Conservation (phyloP, 92 coral and sea anemone genomes). For the Chrysogorgia sp. region DNA sequence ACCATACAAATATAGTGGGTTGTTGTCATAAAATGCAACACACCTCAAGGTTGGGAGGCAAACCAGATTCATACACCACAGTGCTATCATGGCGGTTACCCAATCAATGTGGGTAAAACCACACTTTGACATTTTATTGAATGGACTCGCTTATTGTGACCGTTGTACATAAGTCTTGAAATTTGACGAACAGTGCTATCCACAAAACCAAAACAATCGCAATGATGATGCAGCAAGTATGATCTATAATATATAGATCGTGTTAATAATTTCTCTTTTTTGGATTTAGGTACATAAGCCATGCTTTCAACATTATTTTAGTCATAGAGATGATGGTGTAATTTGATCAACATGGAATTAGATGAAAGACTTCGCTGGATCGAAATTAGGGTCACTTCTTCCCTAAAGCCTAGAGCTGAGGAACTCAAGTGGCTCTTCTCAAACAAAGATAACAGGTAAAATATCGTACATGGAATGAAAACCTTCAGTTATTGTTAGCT, state of each 20-base stretch:
- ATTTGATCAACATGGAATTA: constrained; percentile 72
- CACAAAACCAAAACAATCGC: constrained; percentile 32
- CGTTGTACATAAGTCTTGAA: constrained; percentile 27
- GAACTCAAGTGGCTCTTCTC: constrained; percentile 93
- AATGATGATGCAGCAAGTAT: no score
- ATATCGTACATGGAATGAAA: not conserved
- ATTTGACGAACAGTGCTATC: constrained; percentile 39
- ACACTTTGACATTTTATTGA: constrained; percentile 34
- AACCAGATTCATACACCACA: constrained; percentile 27
- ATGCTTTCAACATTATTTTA: not conserved
- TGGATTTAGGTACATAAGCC: constrained; percentile 1
- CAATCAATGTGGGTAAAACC: constrained; percentile 31
- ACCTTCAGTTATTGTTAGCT: no score
- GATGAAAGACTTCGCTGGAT: constrained; percentile 97
- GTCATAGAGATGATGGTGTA: not conserved
- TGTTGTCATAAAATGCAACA: constrained; percentile 24
- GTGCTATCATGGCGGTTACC: constrained; percentile 28
- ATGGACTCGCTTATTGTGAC: constrained; percentile 31
- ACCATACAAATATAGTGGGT: constrained; percentile 17
- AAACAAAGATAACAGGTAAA: constrained; percentile 89
- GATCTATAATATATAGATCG: no score
- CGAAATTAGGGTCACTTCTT: constrained; percentile 93
- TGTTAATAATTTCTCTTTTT: no score
- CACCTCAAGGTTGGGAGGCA: not conserved
- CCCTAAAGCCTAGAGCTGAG: constrained; percentile 96